Evolutionary conservation across 2,888 invertebrate genomes (phyloP).

Genomic region (Blastobasis adustella): DNA sequence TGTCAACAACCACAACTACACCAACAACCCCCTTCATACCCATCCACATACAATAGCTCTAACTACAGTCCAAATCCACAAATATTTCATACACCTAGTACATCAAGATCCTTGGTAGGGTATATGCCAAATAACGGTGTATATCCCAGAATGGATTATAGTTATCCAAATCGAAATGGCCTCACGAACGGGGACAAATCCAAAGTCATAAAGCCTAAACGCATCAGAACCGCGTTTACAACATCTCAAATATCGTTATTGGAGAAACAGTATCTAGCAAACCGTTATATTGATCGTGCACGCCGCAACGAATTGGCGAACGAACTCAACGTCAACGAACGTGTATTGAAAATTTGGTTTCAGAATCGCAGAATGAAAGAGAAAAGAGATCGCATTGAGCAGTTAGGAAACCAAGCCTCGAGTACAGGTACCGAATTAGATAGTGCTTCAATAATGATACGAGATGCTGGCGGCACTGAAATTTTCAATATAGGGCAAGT

Average conservation of each 20-base stretch:
- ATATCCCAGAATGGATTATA: too few relatives aligned
- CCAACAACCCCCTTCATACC: too few relatives aligned
- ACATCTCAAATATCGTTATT: slow-evolving; percentile 83
- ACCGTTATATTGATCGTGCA: slow-evolving; percentile 82
- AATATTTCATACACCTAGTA: too few relatives aligned
- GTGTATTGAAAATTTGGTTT: slow-evolving; percentile 87
- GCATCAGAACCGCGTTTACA: slow-evolving; percentile 86
- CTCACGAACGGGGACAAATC: too few relatives aligned
- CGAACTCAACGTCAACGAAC: slow-evolving; percentile 33
- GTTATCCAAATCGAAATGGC: too few relatives aligned
- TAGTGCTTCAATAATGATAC: slow-evolving; percentile 20
- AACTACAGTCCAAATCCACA: too few relatives aligned
- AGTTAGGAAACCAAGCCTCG: slow-evolving; percentile 37
- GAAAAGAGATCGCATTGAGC: slow-evolving; percentile 74
- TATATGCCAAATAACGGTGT: too few relatives aligned
- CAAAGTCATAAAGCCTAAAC: slow-evolving; percentile 61
- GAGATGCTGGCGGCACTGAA: slow-evolving; percentile 29
- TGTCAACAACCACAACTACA: too few relatives aligned
- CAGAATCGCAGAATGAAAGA: slow-evolving; percentile 87
- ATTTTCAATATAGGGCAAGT: slow-evolving; percentile 20
- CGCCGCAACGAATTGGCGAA: slow-evolving; percentile 78
- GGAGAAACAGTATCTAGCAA: slow-evolving; percentile 82
- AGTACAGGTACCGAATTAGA: slow-evolving; percentile 32
- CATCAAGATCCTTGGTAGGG: too few relatives aligned
- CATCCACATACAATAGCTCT: too few relatives aligned